phyloP scores from a whole-genome alignment of 2,797 vertebrate genomes.

The Myotis findleyi region DNA sequence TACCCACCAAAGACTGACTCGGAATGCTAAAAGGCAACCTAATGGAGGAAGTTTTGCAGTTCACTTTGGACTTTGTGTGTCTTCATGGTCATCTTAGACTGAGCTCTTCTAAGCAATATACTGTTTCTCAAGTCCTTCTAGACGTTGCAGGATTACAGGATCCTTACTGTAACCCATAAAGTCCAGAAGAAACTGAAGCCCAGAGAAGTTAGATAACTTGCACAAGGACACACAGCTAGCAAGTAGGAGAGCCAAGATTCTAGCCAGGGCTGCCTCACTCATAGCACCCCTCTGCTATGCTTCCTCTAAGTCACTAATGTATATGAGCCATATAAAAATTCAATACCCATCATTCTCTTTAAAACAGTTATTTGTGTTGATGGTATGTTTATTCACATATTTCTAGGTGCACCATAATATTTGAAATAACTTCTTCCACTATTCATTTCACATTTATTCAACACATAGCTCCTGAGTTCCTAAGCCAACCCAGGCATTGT shows the following conservation, averaged over 20 bases:
- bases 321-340: not conserved
- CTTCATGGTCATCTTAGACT: not conserved
- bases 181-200: constrained; percentile 42
- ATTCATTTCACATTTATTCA: constrained; percentile 67
- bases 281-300: not conserved
- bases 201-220: not conserved
- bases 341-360: constrained; percentile 19
- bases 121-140: not conserved
- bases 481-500: constrained; percentile 63
- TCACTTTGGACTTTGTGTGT: not conserved
- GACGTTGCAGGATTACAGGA: not conserved
- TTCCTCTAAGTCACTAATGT: not conserved
- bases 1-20: not conserved
- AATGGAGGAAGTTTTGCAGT: not conserved
- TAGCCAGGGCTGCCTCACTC: not conserved
- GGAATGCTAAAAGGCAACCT: not conserved
- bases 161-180: not conserved
- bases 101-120: not conserved
- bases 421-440: constrained; percentile 63
- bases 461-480: constrained; percentile 44
- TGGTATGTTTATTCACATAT: constrained; percentile 33
- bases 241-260: not conserved
- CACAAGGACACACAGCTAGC: not conserved
- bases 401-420: constrained; percentile 27
- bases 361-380: constrained; percentile 1